A percentile compares a stretch with the other conserved stretches of the same genome.
Evolutionary conservation across 2,113 vertebrate species (phyloP).

Genomic region (Orthonyx spaldingii): DNA sequence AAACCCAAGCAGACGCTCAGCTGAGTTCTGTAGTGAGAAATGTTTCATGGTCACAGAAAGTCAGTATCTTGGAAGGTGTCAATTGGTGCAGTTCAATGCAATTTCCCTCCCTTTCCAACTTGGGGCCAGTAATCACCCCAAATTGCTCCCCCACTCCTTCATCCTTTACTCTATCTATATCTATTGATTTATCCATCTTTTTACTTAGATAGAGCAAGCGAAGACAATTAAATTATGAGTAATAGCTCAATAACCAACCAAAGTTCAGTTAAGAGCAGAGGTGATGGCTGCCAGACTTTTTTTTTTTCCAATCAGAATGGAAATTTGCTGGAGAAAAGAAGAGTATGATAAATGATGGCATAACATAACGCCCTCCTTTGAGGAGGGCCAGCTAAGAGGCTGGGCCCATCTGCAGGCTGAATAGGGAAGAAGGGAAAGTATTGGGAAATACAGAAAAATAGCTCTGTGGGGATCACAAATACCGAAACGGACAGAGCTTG

Average conservation of each 20-base stretch:
- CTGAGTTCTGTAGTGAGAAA: not conserved
- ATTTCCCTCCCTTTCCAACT: not conserved
- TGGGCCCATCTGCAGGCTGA: not conserved
- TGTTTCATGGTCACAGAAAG: not conserved
- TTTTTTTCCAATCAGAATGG: not conserved
- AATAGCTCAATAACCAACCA: not conserved
- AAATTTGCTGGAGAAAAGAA: slow-evolving; percentile 19
- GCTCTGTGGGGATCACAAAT: slow-evolving; percentile 14
- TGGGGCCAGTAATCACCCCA: not conserved
- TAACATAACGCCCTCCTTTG: not conserved
- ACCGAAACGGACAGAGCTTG: not conserved
- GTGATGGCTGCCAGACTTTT: not conserved
- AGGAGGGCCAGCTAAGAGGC: not conserved
- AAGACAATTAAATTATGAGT: not conserved
- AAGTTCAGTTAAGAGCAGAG: slow-evolving; percentile 23
- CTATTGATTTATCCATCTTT: not conserved
- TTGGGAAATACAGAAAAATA: slow-evolving; percentile 37
- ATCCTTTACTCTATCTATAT: not conserved
- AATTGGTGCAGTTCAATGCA: not conserved
- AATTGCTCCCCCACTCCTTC: not conserved
- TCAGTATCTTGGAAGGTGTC: not conserved
- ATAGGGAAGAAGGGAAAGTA: slow-evolving; percentile 34
- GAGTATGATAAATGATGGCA: not conserved
- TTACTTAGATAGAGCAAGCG: not conserved
- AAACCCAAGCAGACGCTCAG: not conserved